These are phyloP conservation scores for Castor canadensis DNA, from an alignment of 2,113 vertebrate species.

Conservation along the genomic window DNA sequence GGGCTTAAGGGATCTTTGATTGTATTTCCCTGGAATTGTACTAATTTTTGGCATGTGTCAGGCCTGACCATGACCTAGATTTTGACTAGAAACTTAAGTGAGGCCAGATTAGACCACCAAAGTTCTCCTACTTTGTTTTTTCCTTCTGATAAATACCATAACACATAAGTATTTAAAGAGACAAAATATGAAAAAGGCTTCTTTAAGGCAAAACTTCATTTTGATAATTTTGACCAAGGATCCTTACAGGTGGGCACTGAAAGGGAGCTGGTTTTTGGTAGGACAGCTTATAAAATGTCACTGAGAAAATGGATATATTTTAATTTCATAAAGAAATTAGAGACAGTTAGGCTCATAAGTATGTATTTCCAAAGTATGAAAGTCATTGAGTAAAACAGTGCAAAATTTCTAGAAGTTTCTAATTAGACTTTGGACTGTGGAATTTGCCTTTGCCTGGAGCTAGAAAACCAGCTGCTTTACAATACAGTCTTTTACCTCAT, in stretches of 20 bases:
- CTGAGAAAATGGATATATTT: background rate
- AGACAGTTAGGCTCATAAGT: conserved; percentile 47
- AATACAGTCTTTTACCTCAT: conserved; percentile 77
- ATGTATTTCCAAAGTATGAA: conserved; percentile 68
- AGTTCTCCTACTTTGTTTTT: background rate
- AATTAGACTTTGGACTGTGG: conserved; percentile 81
- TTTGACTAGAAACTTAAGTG: conserved; percentile 40
- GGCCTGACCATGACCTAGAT: conserved; percentile 45
- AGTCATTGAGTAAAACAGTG: conserved; percentile 75
- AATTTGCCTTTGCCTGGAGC: conserved; percentile 81
- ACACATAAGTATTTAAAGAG: background rate
- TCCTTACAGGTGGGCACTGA: background rate
- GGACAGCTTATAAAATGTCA: background rate
- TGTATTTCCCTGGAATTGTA: conserved; percentile 9
- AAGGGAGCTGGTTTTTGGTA: background rate
- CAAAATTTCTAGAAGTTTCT: conserved; percentile 79
- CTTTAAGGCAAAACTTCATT: conserved; percentile 46
- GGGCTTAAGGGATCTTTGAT: background rate
- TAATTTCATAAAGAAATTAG: conserved; percentile 56
- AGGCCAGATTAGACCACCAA: background rate
- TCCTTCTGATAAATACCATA: background rate
- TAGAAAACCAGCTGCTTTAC: conserved; percentile 82
- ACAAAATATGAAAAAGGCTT: background rate
- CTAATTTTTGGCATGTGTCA: conserved; percentile 43
- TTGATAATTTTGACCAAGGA: background rate